phyloP scores from a whole-genome alignment of 2,113 vertebrate species.

The Arizona elegans region DNA sequence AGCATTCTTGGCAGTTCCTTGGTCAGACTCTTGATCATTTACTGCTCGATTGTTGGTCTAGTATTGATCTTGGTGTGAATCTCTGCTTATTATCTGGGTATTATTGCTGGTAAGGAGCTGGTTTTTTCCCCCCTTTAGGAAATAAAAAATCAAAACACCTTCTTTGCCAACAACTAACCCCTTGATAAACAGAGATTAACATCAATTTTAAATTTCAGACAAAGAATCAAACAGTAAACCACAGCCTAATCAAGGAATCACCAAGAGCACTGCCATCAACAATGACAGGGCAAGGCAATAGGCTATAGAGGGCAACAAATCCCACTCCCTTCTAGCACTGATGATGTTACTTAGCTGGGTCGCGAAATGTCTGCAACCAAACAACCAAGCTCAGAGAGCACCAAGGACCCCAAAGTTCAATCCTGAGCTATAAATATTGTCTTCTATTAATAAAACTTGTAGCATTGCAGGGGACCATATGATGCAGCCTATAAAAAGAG shows the following conservation, averaged over 20 bases:
- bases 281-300: too few species aligned
- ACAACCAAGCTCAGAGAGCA: too few species aligned
- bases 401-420: too few species aligned
- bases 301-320: too few species aligned
- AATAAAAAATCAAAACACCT: neutral
- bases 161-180: neutral
- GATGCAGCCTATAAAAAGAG: neutral
- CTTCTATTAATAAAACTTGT: neutral
- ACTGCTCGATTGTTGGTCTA: neutral
- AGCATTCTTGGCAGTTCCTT: neutral
- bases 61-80: neutral
- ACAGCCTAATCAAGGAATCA: too few species aligned
- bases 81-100: neutral
- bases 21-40: neutral
- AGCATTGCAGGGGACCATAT: neutral
- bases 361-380: too few species aligned
- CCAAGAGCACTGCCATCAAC: too few species aligned
- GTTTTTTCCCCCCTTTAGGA: neutral
- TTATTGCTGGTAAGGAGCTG: neutral
- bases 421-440: too few species aligned
- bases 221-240: too few species aligned
- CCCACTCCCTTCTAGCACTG: too few species aligned
- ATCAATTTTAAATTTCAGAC: neutral
- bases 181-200: neutral
- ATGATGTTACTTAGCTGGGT: too few species aligned